These are phyloP conservation scores for Sinocyclocheilus maitianheensis DNA, from an alignment of 2,113 vertebrate genomes.

Conservation along the genomic window DNA sequence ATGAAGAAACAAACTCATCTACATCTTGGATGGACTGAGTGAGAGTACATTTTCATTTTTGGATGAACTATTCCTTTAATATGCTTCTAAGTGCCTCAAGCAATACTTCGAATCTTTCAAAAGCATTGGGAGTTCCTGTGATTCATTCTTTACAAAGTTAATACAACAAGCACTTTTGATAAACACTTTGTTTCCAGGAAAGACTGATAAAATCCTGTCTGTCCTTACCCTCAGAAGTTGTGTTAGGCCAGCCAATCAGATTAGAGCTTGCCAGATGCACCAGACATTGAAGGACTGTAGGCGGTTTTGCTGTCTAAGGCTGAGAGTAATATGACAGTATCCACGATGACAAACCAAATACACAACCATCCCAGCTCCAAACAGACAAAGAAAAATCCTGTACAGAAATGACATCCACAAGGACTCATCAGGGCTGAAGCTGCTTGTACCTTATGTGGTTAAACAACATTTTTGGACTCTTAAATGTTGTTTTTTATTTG, in stretches of 20 bases:
- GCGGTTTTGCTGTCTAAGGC: conserved; percentile 7
- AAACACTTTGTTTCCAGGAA: conserved; percentile 1
- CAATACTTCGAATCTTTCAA: not conserved
- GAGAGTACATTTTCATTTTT: too few relatives aligned
- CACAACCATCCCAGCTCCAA: conserved; percentile 5
- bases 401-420: conserved; percentile 29
- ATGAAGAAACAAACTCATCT: too few relatives aligned
- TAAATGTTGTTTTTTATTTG: too few relatives aligned
- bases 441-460: not conserved
- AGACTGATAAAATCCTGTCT: not conserved
- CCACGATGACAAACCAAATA: conserved; percentile 24
- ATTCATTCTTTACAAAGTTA: not conserved
- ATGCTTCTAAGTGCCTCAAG: not conserved
- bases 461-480: too few relatives aligned
- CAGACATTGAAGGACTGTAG: not conserved
- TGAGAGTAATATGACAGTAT: conserved; percentile 27
- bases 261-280: conserved; percentile 1
- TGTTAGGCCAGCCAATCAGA: conserved; percentile 8
- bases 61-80: too few relatives aligned
- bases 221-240: not conserved
- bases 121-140: not conserved
- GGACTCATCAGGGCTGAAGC: conserved; percentile 28
- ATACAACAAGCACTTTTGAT: too few relatives aligned
- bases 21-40: too few relatives aligned
- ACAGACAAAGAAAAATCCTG: conserved; percentile 20